Conservation (phyloP, 2,797 vertebrate genomes). For the Loriculus beryllinus region DNA sequence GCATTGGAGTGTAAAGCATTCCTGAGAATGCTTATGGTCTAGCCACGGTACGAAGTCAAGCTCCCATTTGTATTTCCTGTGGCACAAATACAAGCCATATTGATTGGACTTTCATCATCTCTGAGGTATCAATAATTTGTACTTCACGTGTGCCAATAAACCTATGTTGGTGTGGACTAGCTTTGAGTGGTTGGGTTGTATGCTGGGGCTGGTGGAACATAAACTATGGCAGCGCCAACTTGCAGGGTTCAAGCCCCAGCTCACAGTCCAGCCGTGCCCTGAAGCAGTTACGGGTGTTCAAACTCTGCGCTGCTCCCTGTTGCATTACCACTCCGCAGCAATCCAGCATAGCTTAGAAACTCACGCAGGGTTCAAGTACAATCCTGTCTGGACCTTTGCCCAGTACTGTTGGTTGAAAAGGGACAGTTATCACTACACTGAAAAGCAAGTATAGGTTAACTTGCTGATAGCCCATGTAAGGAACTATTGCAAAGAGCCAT, state of each 20-base stretch:
- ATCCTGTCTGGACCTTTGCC: background rate
- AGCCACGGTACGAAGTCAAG: background rate
- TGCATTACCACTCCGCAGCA: background rate
- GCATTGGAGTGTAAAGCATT: background rate
- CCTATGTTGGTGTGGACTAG: accelerated
- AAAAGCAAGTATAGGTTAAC: background rate
- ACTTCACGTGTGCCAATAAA: background rate
- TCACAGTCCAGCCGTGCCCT: background rate
- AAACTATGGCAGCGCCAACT: background rate
- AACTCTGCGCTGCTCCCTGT: background rate
- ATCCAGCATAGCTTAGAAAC: background rate
- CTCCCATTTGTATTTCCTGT: background rate
- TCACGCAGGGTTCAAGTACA: background rate
- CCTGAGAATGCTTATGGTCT: background rate
- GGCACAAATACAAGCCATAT: background rate
- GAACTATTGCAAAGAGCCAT: background rate
- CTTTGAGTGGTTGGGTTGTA: background rate
- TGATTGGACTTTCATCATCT: background rate
- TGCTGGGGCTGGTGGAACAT: background rate
- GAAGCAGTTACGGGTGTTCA: background rate
- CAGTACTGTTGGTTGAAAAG: background rate
- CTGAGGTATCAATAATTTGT: too few relatives aligned
- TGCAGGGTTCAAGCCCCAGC: background rate
- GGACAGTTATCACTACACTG: background rate
- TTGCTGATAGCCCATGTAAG: background rate